Base-by-base conservation (phyloP, 2,888 invertebrate genomes). In the Caenorhabditis sp. region DNA sequence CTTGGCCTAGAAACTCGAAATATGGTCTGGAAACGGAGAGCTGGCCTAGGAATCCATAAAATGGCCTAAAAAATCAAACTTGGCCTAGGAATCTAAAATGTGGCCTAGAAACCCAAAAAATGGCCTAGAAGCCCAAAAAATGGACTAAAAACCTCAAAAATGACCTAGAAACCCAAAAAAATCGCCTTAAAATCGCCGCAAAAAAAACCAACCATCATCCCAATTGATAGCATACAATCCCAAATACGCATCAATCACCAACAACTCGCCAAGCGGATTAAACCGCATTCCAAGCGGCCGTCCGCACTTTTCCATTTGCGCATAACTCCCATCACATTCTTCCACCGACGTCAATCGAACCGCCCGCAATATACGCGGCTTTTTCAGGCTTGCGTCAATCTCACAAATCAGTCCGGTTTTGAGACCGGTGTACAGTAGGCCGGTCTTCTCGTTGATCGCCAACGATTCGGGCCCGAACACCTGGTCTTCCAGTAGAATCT, bases 401-500 rank as follows among this genome's bases (percentile, higher is more conserved):
- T 79, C 74, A 24, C 69, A 75, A 36, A 82, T 79, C 10, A 78
- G 69, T 50, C 82, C 82, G 1, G 80, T 79, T 51, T 74, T 75
- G 24, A 81, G 66, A 21, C 78, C 79, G 10, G 78, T 61, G 62
- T 76, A 82, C 1, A 82, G 27, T 36, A 58, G 58, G 21, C 73
- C 68, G 1, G 62, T 73, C 12, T 61, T 62, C 31, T 66, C 66
- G 37, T 79, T 61, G 24, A 79, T 60, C 10, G 74, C 79, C 10
- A 81, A 55, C 6, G 73, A 78, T 63, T 82, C 82, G 0, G 82
- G 79, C 0, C 82, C 82, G 26, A 69, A 78, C n/a, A 82, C 69
- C 58, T 81, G 75, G 62, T 78, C 67, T 50, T 71, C 65, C 17
- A 81, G 67, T 0, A 77, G 62, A 23, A 66, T 58, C 62, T 77